Conservation (phyloP, 2,113 vertebrate species). For the Tapirus terrestris region DNA sequence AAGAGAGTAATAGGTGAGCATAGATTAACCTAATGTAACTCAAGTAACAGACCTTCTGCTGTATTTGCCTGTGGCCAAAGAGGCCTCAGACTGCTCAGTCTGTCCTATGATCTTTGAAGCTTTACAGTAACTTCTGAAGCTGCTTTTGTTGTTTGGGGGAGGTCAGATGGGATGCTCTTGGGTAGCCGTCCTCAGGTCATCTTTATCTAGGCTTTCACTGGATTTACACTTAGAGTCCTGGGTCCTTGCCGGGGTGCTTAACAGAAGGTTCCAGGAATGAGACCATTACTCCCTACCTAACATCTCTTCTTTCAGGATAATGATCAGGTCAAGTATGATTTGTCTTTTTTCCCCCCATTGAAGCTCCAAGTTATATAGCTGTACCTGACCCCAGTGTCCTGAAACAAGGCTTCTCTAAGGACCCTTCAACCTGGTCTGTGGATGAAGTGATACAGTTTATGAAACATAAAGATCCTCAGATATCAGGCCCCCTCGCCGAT, state of each 20-base stretch:
- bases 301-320: conserved; percentile 71
- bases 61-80: background rate
- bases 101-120: background rate
- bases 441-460: conserved; percentile 97
- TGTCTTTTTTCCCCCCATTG: conserved; percentile 69
- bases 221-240: conserved; percentile 8
- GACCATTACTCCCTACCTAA: conserved; percentile 48
- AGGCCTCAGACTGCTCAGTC: background rate
- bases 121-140: conserved; percentile 7
- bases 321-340: conserved; percentile 71
- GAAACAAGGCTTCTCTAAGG: conserved; percentile 87
- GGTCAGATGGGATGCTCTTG: background rate
- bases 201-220: background rate
- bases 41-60: conserved; percentile 10
- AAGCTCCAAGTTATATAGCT: conserved; percentile 94
- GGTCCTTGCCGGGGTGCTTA: background rate
- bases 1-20: conserved; percentile 21
- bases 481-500: conserved; percentile 93
- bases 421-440: conserved; percentile 95
- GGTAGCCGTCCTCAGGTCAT: background rate
- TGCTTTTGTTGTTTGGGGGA: conserved; percentile 4
- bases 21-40: conserved; percentile 24
- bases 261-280: conserved; percentile 45
- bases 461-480: conserved; percentile 93
- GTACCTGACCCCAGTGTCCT: conserved; percentile 90